phyloP scores from a whole-genome alignment of 2,888 invertebrate genomes.

The Cephus pygmeus region DNA sequence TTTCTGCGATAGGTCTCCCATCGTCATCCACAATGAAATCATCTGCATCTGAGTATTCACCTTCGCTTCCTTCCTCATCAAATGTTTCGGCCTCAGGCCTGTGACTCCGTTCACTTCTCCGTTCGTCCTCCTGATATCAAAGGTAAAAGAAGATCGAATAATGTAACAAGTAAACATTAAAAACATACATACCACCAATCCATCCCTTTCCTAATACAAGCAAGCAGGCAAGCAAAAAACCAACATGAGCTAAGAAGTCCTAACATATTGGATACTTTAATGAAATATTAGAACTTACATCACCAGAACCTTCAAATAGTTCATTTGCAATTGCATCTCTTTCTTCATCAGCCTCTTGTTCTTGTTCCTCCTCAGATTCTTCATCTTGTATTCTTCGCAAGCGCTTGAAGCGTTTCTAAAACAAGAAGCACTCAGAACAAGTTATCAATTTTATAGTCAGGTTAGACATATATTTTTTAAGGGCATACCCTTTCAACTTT shows the following conservation, averaged over 20 bases:
- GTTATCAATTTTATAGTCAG: conserved; percentile 3
- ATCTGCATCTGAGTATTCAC: conserved; percentile 88
- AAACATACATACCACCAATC: conserved; percentile 39
- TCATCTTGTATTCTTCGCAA: conserved; percentile 87
- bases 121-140: conserved; percentile 77
- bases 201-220: conserved; percentile 44
- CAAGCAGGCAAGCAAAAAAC: conserved; percentile 24
- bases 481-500: conserved; percentile 86
- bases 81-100: conserved; percentile 74
- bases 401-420: conserved; percentile 87
- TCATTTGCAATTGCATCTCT: conserved; percentile 91
- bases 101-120: conserved; percentile 77
- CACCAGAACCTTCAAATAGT: conserved; percentile 87
- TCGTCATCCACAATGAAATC: conserved; percentile 99
- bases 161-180: conserved; percentile 10
- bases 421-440: conserved; percentile 3
- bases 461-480: conserved; percentile 12
- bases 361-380: conserved; percentile 88
- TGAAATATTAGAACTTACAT: conserved; percentile 70
- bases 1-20: conserved; percentile 86
- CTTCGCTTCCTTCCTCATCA: conserved; percentile 82
- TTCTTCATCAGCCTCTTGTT: conserved; percentile 80
- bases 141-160: conserved; percentile 6
- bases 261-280: conserved; percentile 15
- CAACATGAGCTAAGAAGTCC: conserved; percentile 11